Evolutionary conservation across 2,888 invertebrate genomes (phyloP).

Genomic region (Clostera curtula): DNA sequence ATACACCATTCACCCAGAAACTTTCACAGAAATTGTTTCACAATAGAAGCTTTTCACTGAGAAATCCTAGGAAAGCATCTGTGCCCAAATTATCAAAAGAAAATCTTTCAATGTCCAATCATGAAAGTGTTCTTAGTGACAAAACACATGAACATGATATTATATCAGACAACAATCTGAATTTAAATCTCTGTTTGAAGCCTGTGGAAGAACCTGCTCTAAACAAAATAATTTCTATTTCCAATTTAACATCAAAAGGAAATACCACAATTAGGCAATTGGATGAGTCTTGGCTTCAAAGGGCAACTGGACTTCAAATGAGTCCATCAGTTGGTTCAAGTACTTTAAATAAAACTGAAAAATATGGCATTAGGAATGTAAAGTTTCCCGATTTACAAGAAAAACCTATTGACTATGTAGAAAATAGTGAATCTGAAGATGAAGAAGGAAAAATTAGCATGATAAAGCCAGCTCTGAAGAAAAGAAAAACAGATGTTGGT

Average conservation of each 20-base stretch:
- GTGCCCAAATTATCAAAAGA: conserved; percentile 30
- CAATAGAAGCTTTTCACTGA: conserved; percentile 78
- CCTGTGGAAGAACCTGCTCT: conserved; percentile 5
- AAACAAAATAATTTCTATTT: conserved; percentile 8
- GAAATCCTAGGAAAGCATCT: conserved; percentile 84
- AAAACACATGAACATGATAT: conserved; percentile 2
- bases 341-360: conserved; percentile 15
- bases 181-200: no score
- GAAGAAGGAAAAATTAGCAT: conserved; percentile 55
- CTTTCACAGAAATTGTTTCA: conserved; percentile 81
- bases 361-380: conserved; percentile 58
- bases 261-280: conserved; percentile 40
- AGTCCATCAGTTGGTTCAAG: conserved; percentile 6
- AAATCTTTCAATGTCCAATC: conserved; percentile 11
- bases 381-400: conserved; percentile 28
- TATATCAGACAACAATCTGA: no score
- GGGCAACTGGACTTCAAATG: conserved; percentile 53
- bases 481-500: conserved; percentile 45
- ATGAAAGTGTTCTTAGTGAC: neutral
- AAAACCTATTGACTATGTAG: conserved; percentile 76
- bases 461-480: conserved; percentile 75
- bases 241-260: no score
- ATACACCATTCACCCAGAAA: conserved; percentile 59
- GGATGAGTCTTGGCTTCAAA: conserved; percentile 59
- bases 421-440: conserved; percentile 82